phyloP scores from a whole-genome alignment of 2,113 vertebrate genomes.

The Ceyx melanurus region DNA sequence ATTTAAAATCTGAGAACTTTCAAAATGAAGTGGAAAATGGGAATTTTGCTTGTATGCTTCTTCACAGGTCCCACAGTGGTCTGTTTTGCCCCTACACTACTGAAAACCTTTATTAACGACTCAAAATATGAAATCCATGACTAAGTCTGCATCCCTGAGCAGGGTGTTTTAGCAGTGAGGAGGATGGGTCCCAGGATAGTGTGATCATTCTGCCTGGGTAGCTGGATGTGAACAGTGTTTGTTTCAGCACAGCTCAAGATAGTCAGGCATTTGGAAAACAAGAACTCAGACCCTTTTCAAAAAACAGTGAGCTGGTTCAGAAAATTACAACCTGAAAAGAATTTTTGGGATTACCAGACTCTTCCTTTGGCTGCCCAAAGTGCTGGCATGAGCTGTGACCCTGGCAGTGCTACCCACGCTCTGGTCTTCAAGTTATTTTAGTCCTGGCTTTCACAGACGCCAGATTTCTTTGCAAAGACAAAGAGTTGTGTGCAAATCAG shows the following conservation, averaged over 20 bases:
- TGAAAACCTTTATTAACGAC: not conserved
- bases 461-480: conserved; percentile 40
- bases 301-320: not conserved
- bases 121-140: not conserved
- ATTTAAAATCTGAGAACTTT: not conserved
- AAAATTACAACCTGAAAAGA: conserved; percentile 2
- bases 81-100: not conserved
- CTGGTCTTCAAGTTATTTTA: conserved; percentile 45
- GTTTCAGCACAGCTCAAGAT: not conserved
- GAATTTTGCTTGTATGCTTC: not conserved
- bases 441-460: not conserved
- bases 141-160: not conserved
- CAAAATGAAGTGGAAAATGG: not conserved
- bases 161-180: not conserved
- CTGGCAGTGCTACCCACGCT: not conserved
- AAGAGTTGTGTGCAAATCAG: conserved; percentile 2
- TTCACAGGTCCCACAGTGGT: not conserved
- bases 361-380: conserved; percentile 29
- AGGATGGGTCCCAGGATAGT: not conserved
- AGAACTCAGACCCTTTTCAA: not conserved
- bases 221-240: not conserved
- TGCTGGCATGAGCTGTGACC: not conserved
- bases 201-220: not conserved
- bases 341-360: conserved; percentile 50
- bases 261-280: not conserved